These are phyloP conservation scores for Mionectes macconnelli DNA, from an alignment of 2,113 vertebrate species.

Conservation along the genomic window DNA sequence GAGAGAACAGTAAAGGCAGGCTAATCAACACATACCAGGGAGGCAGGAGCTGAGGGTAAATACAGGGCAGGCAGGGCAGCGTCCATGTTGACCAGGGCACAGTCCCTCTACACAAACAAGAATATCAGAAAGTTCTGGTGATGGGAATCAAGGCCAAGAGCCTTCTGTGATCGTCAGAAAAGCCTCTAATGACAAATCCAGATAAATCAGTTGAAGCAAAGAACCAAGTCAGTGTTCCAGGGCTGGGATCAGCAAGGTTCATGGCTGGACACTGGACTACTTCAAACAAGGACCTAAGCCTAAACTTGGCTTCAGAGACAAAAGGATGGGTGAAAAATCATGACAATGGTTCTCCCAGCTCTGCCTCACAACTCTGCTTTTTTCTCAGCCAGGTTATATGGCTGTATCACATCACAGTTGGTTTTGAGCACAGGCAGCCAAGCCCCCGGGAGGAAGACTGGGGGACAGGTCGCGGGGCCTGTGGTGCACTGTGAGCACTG, in stretches of 20 bases:
- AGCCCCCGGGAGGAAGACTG: fast-evolving
- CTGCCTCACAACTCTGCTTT: background rate
- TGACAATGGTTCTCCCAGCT: background rate
- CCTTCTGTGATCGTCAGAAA: background rate
- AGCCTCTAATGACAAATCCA: background rate
- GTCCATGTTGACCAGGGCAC: background rate
- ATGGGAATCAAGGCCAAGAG: background rate
- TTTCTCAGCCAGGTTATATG: background rate
- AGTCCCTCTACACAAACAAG: background rate
- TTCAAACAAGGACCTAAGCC: background rate
- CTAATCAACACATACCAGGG: background rate
- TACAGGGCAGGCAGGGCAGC: background rate
- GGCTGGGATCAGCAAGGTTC: background rate
- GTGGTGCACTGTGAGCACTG: fast-evolving
- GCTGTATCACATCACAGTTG: background rate
- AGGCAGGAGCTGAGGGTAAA: background rate
- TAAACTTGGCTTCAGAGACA: background rate
- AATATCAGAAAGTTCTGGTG: fast-evolving
- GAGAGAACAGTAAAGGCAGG: background rate
- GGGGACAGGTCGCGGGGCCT: background rate
- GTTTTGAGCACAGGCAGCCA: background rate
- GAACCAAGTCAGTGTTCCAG: background rate
- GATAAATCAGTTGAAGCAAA: background rate
- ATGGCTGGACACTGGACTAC: fast-evolving
- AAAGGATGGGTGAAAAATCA: background rate